These are phyloP conservation scores for Nannospalax galili DNA, from an alignment of 2,113 vertebrate species.

Conservation along the genomic window DNA sequence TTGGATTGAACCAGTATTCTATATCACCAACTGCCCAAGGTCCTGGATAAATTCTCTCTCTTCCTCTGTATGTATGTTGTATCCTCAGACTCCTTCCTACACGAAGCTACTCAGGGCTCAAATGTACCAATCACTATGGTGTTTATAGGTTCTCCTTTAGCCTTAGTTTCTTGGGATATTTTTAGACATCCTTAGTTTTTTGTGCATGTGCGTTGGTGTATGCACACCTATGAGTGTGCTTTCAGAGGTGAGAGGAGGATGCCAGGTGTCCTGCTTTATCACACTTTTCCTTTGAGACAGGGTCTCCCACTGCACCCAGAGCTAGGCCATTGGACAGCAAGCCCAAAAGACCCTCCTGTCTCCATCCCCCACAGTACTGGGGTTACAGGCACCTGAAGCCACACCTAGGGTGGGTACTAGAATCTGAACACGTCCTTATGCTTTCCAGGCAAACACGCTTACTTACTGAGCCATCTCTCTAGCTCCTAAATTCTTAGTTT, in stretches of 20 bases:
- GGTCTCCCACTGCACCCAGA: background rate
- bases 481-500: background rate
- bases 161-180: background rate
- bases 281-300: background rate
- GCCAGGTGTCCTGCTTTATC: background rate
- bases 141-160: background rate
- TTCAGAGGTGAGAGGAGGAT: background rate
- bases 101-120: background rate
- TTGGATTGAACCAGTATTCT: background rate
- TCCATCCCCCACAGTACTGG: background rate
- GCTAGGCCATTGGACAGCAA: background rate
- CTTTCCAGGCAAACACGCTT: background rate
- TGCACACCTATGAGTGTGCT: too few species aligned
- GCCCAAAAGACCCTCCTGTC: background rate
- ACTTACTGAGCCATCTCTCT: background rate
- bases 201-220: too few species aligned
- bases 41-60: background rate
- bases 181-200: background rate
- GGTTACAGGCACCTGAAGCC: background rate
- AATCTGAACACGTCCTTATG: background rate
- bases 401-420: background rate
- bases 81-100: background rate
- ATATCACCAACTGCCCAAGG: background rate
- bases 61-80: background rate
- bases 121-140: background rate